Percentiles rank a stretch among this genome's conserved stretches.
Conservation (phyloP, 2,888 invertebrate species). For the Pardosa pseudoannulata region DNA sequence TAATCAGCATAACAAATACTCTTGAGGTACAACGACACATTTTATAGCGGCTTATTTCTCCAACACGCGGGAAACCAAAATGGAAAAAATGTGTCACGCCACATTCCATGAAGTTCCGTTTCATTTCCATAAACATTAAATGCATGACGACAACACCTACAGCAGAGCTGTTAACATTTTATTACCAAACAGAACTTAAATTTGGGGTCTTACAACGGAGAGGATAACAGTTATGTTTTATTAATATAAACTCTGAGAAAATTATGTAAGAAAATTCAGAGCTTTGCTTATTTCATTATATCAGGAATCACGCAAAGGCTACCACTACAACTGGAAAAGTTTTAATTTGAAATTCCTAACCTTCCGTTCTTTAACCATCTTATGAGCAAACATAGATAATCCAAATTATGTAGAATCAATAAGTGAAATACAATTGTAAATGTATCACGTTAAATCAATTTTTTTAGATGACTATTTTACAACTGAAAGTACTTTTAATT, state of each 20-base stretch:
- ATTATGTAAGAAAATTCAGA: neutral
- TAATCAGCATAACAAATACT: conserved; percentile 71
- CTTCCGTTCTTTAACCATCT: too few species aligned
- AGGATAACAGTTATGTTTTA: too few species aligned
- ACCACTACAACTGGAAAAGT: too few species aligned
- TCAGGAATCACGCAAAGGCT: too few species aligned
- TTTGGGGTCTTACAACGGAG: neutral
- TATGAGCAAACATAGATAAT: too few species aligned
- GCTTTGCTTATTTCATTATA: neutral
- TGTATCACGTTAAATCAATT: too few species aligned
- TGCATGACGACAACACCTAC: conserved; percentile 62
- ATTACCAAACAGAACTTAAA: conserved; percentile 15
- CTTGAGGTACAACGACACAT: conserved; percentile 48
- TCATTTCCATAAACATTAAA: conserved; percentile 69
- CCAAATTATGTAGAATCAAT: too few species aligned
- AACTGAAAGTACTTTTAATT: too few species aligned
- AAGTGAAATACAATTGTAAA: too few species aligned
- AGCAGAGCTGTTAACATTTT: conserved; percentile 58
- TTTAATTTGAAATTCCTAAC: too few species aligned
- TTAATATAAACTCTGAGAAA: neutral
- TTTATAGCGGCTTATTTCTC: conserved; percentile 56
- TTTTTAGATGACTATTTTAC: too few species aligned
- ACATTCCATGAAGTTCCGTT: conserved; percentile 62
- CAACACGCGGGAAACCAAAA: conserved; percentile 24
- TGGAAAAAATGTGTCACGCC: conserved; percentile 51